Percentiles rank a stretch among this genome's conserved stretches.
Evolutionary conservation across 2,797 vertebrate species (phyloP).

Genomic region (Rousettus madagascariensis): DNA sequence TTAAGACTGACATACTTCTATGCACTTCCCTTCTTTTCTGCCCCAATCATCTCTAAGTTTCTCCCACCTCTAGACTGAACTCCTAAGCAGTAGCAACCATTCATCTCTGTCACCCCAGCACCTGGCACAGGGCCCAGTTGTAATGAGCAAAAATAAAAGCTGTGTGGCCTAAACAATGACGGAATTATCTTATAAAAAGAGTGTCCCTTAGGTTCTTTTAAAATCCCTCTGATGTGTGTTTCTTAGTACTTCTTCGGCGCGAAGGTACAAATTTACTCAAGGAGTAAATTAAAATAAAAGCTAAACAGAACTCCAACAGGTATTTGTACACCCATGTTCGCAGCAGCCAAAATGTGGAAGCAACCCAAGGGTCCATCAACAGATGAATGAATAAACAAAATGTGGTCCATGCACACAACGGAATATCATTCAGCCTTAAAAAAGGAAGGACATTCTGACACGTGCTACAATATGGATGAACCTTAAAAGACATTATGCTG

Average conservation of each 20-base stretch:
- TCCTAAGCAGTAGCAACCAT: neutral
- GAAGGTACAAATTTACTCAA: neutral
- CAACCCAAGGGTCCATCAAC: neutral
- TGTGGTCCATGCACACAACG: rapidly evolving
- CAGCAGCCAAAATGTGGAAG: neutral
- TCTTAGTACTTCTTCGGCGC: neutral
- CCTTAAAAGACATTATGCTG: neutral
- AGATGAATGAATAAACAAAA: neutral
- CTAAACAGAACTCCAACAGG: neutral
- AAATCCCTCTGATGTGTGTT: neutral
- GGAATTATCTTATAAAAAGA: neutral
- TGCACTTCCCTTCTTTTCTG: no score
- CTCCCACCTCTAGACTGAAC: neutral
- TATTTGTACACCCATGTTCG: neutral
- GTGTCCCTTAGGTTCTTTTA: neutral
- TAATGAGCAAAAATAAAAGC: neutral
- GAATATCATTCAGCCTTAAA: neutral
- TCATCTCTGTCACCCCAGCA: neutral
- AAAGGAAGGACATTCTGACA: neutral
- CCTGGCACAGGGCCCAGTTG: neutral
- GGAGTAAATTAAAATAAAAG: neutral
- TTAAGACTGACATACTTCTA: neutral
- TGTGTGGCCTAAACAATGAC: neutral
- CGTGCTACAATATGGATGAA: neutral
- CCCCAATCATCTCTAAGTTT: neutral